phyloP scores from a whole-genome alignment of 1,140 invertebrate species.

The Aradophagus sp. region DNA sequence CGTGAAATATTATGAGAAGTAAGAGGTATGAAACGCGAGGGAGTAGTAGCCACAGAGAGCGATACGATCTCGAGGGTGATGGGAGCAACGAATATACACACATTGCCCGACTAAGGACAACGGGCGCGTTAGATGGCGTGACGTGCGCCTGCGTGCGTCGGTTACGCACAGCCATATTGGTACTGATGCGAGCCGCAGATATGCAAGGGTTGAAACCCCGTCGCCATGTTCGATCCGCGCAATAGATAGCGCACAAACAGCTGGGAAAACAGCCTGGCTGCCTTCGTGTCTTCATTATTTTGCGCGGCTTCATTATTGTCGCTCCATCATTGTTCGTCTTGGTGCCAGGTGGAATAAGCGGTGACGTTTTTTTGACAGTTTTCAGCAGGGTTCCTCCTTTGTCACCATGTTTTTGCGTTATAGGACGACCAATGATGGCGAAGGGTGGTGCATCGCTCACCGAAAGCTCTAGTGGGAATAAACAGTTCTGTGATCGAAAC shows the following conservation, averaged over 20 bases:
- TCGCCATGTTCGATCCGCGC: slow-evolving; percentile 69
- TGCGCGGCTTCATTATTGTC: slow-evolving; percentile 8
- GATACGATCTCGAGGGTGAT: slow-evolving; percentile 68
- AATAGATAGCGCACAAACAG: slow-evolving; percentile 67
- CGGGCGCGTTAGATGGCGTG: slow-evolving; percentile 50
- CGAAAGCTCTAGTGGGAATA: no score
- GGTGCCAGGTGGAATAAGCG: no score
- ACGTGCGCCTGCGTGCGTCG: slow-evolving; percentile 52
- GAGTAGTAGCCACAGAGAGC: slow-evolving; percentile 23
- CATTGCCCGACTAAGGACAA: slow-evolving; percentile 61
- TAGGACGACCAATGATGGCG: no score
- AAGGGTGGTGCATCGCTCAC: no score
- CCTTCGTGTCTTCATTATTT: slow-evolving; percentile 30
- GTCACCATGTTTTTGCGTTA: no score
- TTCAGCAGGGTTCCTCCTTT: no score
- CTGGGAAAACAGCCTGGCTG: slow-evolving; percentile 67
- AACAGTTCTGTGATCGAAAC: no score
- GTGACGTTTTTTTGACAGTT: no score
- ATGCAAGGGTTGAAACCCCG: slow-evolving; percentile 72
- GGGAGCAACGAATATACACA: slow-evolving; percentile 61
- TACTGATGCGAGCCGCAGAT: slow-evolving; percentile 66
- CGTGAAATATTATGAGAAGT: background rate
- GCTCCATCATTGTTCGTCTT: slow-evolving; percentile 13
- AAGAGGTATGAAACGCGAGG: slow-evolving; percentile 1
- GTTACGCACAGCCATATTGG: slow-evolving; percentile 36